Evolutionary conservation across 2,888 invertebrate genomes (phyloP), one percentile per base, ranked within the genome.

Genomic region (Melieria picta): DNA sequence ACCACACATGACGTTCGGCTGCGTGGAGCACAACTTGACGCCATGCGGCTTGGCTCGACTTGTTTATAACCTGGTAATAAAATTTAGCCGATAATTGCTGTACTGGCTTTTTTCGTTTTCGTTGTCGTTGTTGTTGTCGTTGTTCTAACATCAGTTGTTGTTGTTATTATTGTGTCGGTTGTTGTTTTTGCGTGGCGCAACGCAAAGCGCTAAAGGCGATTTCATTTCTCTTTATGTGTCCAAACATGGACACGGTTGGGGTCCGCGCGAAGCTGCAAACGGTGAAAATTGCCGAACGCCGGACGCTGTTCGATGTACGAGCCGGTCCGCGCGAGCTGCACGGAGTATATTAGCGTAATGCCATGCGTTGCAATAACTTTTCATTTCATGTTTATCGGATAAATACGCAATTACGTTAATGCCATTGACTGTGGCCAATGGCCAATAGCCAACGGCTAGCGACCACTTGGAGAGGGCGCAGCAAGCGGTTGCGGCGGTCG

Each of bases 361-460:
- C 64, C 43, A 70, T 67, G 70, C 64, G 64, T 68, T 67, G 71
- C 71, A 71, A 73, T 73, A 73, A 73, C 68, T 73, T 73, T 73
- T 73, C 73, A 73, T 71, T 73, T 71, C 68, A 65, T 65, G 71
- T 71, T 73, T 71, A 73, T 58, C 73, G 67, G 67, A 74, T 74
- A 74, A 74, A 74, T 74, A 60, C 62, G 63, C 74, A 74, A 74
- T 74, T 72, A 72, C 71, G 63, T 69, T 72, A 69, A 69, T 69
- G 63, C 57, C 42, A 69, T 61, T 60, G 63, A 69, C 55, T 11
- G 6, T n/a, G 13, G 11, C 11, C 52, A 13, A 11, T n/a, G 52
- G 52, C 52, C 11, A 13, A 9, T 9, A 13, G 52, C 9, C 9
- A 7, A 13, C 13, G 52, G 11, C 9, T 13, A 9, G 52, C 52